Conservation (phyloP, 92 coral and sea anemone species). For the Palythoa caribaeorum region DNA sequence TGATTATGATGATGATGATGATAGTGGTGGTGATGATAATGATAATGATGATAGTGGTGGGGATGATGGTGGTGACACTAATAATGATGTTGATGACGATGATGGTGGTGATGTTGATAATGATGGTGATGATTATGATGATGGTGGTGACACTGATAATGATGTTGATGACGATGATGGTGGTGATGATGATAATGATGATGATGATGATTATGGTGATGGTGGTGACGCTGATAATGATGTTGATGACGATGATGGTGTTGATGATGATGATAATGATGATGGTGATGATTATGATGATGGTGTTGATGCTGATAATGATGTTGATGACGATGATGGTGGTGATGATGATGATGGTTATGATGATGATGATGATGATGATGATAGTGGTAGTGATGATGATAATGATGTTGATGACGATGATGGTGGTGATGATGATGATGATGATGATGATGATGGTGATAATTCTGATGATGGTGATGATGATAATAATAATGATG, state of each 20-base stretch:
- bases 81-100: too few species aligned
- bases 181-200: background rate
- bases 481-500: too few species aligned
- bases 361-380: background rate
- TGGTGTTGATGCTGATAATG: background rate
- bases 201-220: background rate
- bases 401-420: background rate
- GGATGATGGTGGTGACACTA: background rate
- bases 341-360: background rate
- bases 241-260: background rate
- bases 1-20: background rate
- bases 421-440: background rate
- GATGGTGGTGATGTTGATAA: background rate
- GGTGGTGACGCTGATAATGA: background rate
- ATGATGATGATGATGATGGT: background rate
- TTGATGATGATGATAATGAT: background rate
- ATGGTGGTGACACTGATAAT: background rate
- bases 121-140: background rate
- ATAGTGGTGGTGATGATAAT: background rate
- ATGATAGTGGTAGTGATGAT: background rate
- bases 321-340: background rate
- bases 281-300: background rate
- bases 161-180: background rate
- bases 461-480: too few species aligned
- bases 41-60: background rate